These are phyloP conservation scores for Gymnocypris eckloni DNA, from an alignment of 2,797 vertebrate species.

Conservation along the genomic window DNA sequence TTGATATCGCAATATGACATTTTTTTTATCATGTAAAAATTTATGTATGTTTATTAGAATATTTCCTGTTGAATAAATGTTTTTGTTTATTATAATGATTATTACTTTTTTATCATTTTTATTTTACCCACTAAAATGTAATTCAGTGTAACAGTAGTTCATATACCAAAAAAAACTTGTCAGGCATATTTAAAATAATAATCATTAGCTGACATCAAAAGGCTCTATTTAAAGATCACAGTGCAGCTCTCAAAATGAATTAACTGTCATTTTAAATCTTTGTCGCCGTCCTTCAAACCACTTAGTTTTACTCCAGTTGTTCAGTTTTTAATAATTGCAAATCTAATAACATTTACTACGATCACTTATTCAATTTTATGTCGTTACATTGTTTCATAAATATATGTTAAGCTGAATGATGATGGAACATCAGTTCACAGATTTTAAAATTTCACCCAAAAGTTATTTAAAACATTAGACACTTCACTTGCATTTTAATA, in stretches of 20 bases:
- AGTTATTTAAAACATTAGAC: background rate
- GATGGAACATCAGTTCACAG: background rate
- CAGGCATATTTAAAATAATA: background rate
- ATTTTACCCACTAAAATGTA: background rate
- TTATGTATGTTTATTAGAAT: background rate
- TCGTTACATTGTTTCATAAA: background rate
- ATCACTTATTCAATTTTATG: background rate
- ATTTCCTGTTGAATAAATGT: background rate
- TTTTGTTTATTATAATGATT: too few species aligned
- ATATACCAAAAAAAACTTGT: background rate
- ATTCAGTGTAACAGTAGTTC: background rate
- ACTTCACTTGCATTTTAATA: background rate
- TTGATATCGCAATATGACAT: too few species aligned
- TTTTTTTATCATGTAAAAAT: too few species aligned
- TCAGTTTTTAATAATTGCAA: background rate
- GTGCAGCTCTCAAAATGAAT: background rate
- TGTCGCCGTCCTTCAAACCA: background rate
- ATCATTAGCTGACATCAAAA: background rate
- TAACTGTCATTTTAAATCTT: background rate
- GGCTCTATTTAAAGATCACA: background rate
- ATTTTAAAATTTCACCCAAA: background rate
- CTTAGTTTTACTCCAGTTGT: background rate
- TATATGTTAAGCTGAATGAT: background rate
- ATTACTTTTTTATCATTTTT: background rate
- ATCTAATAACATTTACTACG: background rate